A percentile compares a stretch with the other conserved stretches of the same genome.
These are phyloP conservation scores for Campylomormyrus numenius DNA, from an alignment of 2,113 vertebrate species.

Conservation along the genomic window DNA sequence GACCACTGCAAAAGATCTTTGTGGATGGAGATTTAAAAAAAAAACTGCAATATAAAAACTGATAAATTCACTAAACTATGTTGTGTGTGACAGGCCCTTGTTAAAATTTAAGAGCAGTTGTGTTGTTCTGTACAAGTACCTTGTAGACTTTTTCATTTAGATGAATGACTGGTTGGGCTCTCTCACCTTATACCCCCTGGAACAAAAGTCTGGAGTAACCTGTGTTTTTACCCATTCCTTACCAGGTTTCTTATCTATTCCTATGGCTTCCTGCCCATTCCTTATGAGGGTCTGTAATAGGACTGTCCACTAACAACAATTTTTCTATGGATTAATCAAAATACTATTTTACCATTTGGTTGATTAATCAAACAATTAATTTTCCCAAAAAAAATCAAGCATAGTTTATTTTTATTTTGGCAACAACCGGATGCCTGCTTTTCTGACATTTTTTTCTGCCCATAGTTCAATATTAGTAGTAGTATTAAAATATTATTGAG, in stretches of 20 bases:
- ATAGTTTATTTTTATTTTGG: too few relatives aligned
- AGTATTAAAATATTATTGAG: too few relatives aligned
- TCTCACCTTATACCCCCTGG: not conserved
- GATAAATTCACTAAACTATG: not conserved
- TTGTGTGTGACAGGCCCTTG: not conserved
- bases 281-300: too few relatives aligned
- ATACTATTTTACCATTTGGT: too few relatives aligned
- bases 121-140: not conserved
- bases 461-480: too few relatives aligned
- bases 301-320: too few relatives aligned
- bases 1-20: not conserved
- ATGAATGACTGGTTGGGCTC: not conserved
- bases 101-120: not conserved
- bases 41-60: not conserved
- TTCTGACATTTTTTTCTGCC: too few relatives aligned
- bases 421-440: too few relatives aligned
- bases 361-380: too few relatives aligned
- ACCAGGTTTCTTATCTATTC: not conserved
- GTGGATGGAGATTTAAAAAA: not conserved
- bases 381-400: too few relatives aligned
- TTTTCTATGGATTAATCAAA: too few relatives aligned
- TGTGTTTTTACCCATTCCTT: not conserved
- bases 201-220: not conserved
- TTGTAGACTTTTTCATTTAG: not conserved
- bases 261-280: not conserved